A percentile compares a stretch with the other conserved stretches of the same genome.
Conservation (phyloP, 2,888 invertebrate genomes). For the Trachelus iudaicus region DNA sequence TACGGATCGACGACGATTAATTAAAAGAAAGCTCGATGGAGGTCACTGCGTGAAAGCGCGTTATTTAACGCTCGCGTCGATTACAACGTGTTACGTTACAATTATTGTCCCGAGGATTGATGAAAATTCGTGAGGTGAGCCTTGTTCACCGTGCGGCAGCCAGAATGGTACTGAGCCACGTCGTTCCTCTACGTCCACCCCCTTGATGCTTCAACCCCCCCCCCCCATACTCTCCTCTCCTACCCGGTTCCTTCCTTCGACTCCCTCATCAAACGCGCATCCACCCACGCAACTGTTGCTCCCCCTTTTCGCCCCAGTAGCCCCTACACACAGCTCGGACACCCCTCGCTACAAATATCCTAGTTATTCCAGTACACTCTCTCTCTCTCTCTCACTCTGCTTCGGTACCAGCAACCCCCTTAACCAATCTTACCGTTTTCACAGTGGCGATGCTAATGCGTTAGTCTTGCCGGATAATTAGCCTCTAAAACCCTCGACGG, state of each 20-base stretch:
- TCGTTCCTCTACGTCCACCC: conserved; percentile 35
- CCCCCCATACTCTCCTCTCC: too few species aligned
- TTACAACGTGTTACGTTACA: neutral
- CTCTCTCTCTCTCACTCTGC: neutral
- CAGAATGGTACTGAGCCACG: conserved; percentile 52
- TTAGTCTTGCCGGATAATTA: conserved; percentile 12
- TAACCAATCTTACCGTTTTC: conserved; percentile 17
- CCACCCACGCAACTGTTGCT: conserved; percentile 64
- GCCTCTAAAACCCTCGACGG: neutral
- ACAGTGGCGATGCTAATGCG: conserved; percentile 8
- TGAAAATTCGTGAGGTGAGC: neutral
- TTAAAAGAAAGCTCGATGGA: neutral
- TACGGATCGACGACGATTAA: neutral
- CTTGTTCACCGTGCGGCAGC: conserved; percentile 42
- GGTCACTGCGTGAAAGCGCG: neutral
- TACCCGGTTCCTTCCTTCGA: conserved; percentile 26
- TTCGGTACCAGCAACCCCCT: neutral
- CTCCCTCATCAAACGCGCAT: conserved; percentile 57
- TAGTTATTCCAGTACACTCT: neutral
- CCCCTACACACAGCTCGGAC: neutral
- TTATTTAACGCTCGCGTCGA: neutral
- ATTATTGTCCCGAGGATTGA: neutral
- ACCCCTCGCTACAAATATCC: neutral
- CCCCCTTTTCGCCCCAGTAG: conserved; percentile 39
- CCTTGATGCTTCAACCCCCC: conserved; percentile 30